Evolutionary conservation across 2,888 invertebrate genomes (phyloP).

Genomic region (Sminthurinus aureus): DNA sequence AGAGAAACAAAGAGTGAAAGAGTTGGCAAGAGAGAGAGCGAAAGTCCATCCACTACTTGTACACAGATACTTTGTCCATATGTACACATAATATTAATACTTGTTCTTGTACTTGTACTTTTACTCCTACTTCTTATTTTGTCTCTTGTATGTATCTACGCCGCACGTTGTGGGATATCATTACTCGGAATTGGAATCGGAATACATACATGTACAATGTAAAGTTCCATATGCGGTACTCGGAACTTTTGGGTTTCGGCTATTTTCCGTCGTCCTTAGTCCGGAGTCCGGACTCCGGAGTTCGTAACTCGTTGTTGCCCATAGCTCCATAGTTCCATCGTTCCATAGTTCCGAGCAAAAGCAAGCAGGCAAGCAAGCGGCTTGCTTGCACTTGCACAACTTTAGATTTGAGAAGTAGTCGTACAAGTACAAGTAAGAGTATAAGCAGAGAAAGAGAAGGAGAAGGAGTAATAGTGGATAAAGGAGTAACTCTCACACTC

Average conservation of each 20-base stretch:
- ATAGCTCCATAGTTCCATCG: too few relatives aligned
- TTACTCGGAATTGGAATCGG: not conserved
- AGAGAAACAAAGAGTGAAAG: not conserved
- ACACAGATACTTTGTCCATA: too few relatives aligned
- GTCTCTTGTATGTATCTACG: not conserved
- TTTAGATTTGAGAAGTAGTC: not conserved
- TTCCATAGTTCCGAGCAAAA: not conserved
- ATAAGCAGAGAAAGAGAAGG: too few relatives aligned
- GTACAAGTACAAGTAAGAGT: not conserved
- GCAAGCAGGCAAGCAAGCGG: too few relatives aligned
- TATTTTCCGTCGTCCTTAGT: not conserved
- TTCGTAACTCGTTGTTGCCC: too few relatives aligned
- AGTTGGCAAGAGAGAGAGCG: conserved; percentile 12
- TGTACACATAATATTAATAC: not conserved
- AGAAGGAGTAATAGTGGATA: not conserved
- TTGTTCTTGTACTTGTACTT: not conserved
- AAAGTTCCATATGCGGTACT: too few relatives aligned
- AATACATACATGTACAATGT: not conserved
- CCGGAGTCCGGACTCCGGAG: not conserved
- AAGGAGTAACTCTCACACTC: not conserved
- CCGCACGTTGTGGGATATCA: too few relatives aligned
- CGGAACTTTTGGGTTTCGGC: not conserved
- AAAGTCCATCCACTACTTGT: not conserved
- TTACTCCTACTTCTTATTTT: not conserved
- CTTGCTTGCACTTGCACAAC: not conserved